A percentile compares a stretch with the other conserved stretches of the same genome.
These are phyloP conservation scores for Umimayanthus kanabou DNA, from an alignment of 92 coral and sea anemone genomes.

Conservation along the genomic window DNA sequence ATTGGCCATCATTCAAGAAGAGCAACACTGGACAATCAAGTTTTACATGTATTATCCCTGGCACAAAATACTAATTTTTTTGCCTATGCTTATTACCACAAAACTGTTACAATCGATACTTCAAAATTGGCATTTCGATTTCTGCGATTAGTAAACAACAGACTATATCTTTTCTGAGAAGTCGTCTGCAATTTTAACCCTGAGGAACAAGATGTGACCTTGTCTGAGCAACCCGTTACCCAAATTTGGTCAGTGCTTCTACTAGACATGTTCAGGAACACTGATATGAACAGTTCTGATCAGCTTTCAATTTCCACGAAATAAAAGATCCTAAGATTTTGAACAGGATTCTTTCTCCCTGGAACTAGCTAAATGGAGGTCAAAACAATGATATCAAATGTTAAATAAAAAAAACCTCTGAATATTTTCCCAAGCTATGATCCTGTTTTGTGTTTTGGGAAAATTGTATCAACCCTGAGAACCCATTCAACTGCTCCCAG, in stretches of 20 bases:
- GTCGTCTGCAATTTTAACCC: background rate
- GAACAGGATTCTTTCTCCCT: background rate
- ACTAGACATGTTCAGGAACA: background rate
- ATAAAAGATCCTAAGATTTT: background rate
- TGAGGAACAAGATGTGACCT: conserved; percentile 14
- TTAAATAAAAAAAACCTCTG: background rate
- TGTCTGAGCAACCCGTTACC: background rate
- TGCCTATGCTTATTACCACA: background rate
- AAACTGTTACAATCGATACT: background rate
- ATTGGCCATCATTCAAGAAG: conserved; percentile 8
- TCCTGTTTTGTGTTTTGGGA: background rate
- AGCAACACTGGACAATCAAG: background rate
- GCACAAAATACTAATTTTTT: background rate
- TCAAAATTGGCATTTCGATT: background rate
- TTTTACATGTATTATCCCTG: background rate
- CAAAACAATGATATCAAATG: conserved; percentile 11
- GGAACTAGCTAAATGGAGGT: background rate
- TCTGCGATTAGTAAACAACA: background rate
- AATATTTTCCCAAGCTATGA: background rate
- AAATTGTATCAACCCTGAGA: background rate
- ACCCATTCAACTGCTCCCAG: background rate
- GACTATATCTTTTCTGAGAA: background rate
- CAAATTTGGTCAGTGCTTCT: conserved; percentile 4
- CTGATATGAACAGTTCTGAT: background rate
- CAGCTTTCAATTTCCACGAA: conserved; percentile 15